These are phyloP conservation scores for Tetraodon nigroviridis DNA, from an alignment of 2,113 vertebrate genomes.

Conservation along the genomic window DNA sequence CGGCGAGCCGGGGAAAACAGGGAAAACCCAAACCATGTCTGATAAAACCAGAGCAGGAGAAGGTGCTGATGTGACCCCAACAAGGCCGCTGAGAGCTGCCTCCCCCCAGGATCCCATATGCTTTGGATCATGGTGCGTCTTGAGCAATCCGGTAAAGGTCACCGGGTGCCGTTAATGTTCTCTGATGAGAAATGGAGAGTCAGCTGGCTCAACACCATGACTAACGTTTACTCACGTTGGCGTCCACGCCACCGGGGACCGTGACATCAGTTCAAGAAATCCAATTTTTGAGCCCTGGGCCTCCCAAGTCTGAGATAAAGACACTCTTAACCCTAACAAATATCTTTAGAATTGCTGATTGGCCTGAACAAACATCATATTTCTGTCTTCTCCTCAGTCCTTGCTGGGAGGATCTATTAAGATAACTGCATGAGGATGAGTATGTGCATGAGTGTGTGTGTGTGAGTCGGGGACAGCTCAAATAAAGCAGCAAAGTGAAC, in stretches of 20 bases:
- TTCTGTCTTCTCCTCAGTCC: conserved; percentile 15
- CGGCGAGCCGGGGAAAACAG: conserved; percentile 2
- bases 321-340: conserved; percentile 47
- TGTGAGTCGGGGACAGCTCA: not conserved
- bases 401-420: conserved; percentile 33
- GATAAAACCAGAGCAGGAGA: conserved; percentile 32
- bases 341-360: conserved; percentile 50
- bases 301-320: conserved; percentile 63
- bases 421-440: conserved; percentile 16
- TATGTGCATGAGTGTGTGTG: conserved; percentile 2
- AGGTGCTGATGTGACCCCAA: conserved; percentile 26
- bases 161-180: conserved; percentile 42
- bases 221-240: conserved; percentile 60
- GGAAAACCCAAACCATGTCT: conserved; percentile 27
- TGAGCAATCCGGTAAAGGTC: conserved; percentile 49
- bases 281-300: conserved; percentile 49
- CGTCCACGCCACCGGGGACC: conserved; percentile 44
- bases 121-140: conserved; percentile 52
- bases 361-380: conserved; percentile 47
- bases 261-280: conserved; percentile 65
- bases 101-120: conserved; percentile 41
- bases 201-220: conserved; percentile 63
- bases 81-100: conserved; percentile 5
- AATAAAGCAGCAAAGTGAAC: conserved; percentile 49
- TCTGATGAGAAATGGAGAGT: conserved; percentile 60